These are phyloP conservation scores for Danaus plexippus DNA, from an alignment of 1,140 invertebrate genomes.

Conservation along the genomic window DNA sequence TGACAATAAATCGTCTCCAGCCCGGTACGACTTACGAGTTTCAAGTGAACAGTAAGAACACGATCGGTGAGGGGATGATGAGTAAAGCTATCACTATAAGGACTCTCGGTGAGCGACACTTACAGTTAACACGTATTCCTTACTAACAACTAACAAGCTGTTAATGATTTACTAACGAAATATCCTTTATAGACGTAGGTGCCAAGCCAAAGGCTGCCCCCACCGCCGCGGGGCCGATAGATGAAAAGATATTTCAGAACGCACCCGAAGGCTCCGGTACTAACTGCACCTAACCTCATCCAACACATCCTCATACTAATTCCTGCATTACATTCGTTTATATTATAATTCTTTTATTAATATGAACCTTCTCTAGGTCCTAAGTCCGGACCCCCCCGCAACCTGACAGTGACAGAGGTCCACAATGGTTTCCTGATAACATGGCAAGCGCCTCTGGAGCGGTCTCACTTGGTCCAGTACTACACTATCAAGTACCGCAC, in stretches of 20 bases:
- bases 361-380: slow-evolving; percentile 76
- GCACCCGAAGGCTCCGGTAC: slow-evolving; percentile 78
- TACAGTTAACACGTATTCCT: slow-evolving; percentile 6
- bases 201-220: slow-evolving; percentile 67
- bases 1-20: slow-evolving; percentile 91
- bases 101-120: slow-evolving; percentile 83
- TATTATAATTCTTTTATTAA: slow-evolving; percentile 2
- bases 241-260: slow-evolving; percentile 73
- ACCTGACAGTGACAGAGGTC: slow-evolving; percentile 89
- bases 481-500: slow-evolving; percentile 93
- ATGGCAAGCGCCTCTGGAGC: slow-evolving; percentile 88
- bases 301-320: no score
- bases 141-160: slow-evolving; percentile 2
- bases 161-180: slow-evolving; percentile 10
- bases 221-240: slow-evolving; percentile 66
- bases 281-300: slow-evolving; percentile 10
- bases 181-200: slow-evolving; percentile 72
- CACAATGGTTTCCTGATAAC: slow-evolving; percentile 89
- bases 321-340: neutral
- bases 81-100: slow-evolving; percentile 91
- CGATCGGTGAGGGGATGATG: slow-evolving; percentile 94
- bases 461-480: slow-evolving; percentile 85
- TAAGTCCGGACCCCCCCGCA: slow-evolving; percentile 87
- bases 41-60: slow-evolving; percentile 95
- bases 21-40: slow-evolving; percentile 96